phyloP scores from a whole-genome alignment of 2,888 invertebrate genomes.

The Lepeophtheirus nordmannii region DNA sequence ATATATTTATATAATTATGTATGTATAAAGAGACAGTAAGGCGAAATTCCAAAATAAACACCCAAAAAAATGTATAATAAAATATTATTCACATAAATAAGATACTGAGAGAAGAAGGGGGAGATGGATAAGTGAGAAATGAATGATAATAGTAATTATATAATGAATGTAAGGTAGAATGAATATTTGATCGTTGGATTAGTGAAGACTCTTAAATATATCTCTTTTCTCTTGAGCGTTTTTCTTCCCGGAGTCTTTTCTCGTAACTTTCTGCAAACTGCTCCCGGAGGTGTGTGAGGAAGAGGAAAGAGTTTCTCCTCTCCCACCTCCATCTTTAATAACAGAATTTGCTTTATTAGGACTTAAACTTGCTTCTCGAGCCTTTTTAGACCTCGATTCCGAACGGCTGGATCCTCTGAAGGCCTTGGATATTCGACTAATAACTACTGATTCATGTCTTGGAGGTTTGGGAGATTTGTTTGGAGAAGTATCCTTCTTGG shows the following conservation, averaged over 20 bases:
- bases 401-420: conserved; percentile 15
- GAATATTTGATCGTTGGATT: not conserved
- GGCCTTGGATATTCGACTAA: conserved; percentile 16
- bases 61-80: too few species aligned
- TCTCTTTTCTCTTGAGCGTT: conserved; percentile 3
- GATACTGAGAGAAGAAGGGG: too few species aligned
- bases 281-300: not conserved
- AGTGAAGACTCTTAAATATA: not conserved
- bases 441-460: conserved; percentile 17
- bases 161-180: not conserved
- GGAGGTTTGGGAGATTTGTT: conserved; percentile 16
- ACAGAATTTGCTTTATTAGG: not conserved
- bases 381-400: conserved; percentile 19
- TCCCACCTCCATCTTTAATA: not conserved
- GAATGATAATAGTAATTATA: not conserved
- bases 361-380: conserved; percentile 19
- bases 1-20: too few species aligned
- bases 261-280: not conserved
- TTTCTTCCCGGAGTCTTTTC: not conserved
- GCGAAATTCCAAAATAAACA: too few species aligned
- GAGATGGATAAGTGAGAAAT: not conserved
- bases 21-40: too few species aligned
- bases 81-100: too few species aligned
- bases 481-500: not conserved
- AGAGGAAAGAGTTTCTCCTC: not conserved